These are phyloP conservation scores for Drosophila subsilvestris DNA, from an alignment of 2,888 invertebrate species.

Conservation along the genomic window DNA sequence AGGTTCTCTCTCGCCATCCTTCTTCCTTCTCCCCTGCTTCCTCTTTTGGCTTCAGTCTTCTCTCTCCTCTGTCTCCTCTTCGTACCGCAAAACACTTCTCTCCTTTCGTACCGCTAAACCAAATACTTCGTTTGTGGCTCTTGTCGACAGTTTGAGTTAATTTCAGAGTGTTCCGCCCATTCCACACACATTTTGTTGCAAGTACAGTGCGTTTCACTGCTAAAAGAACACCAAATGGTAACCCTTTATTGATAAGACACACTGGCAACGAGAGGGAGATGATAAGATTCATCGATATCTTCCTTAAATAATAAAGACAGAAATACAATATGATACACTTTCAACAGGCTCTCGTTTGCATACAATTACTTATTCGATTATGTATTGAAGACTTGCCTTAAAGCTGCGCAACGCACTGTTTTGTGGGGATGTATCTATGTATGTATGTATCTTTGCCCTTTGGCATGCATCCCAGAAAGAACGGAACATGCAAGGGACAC, in stretches of 20 bases:
- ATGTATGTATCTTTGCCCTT: slow-evolving; percentile 6
- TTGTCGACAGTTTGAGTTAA: slow-evolving; percentile 78
- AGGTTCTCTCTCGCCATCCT: not conserved
- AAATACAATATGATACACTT: too few species aligned
- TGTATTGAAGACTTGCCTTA: slow-evolving; percentile 24
- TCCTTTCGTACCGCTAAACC: not conserved
- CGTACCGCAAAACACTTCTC: slow-evolving; percentile 9
- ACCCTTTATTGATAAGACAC: not conserved
- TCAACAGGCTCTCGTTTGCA: not conserved
- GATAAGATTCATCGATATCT: too few species aligned
- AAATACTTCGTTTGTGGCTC: slow-evolving; percentile 30
- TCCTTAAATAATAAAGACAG: too few species aligned
- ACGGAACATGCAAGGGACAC: not conserved
- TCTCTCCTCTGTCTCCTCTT: not conserved
- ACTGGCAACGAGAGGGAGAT: not conserved
- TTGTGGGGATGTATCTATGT: slow-evolving; percentile 8
- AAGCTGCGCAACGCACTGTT: slow-evolving; percentile 28
- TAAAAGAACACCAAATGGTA: not conserved
- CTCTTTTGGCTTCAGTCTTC: slow-evolving; percentile 6
- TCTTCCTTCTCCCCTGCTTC: not conserved
- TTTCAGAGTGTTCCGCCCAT: slow-evolving; percentile 60
- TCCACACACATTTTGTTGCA: slow-evolving; percentile 50
- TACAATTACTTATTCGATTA: not conserved
- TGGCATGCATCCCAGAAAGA: slow-evolving; percentile 24
- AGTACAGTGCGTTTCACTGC: not conserved